phyloP scores from a whole-genome alignment of 2,113 vertebrate genomes.

The Marcusenius ussheri region DNA sequence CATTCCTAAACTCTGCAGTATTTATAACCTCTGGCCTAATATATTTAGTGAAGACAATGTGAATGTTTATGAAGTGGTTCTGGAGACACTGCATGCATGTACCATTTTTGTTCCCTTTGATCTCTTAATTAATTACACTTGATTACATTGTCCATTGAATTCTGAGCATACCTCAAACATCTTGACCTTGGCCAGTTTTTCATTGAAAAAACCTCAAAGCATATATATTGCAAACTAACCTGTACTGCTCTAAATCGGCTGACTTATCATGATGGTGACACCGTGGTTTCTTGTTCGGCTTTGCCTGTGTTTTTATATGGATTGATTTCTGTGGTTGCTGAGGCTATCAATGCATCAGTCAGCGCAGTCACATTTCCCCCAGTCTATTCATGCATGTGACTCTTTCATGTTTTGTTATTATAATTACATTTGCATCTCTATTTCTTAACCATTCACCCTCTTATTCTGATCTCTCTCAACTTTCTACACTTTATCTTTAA shows the following conservation, averaged over 20 bases:
- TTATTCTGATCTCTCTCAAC: slow-evolving; percentile 1
- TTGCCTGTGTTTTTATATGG: background rate
- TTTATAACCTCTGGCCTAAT: background rate
- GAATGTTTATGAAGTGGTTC: background rate
- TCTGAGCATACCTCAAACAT: background rate
- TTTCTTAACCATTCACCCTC: slow-evolving; percentile 7
- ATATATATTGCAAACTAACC: background rate
- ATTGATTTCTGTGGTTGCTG: background rate
- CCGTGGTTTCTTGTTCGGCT: too few relatives aligned
- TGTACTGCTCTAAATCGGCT: background rate
- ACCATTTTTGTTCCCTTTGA: background rate
- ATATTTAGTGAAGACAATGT: background rate
- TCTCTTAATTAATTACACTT: slow-evolving; percentile 3
- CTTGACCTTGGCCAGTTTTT: background rate
- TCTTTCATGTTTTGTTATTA: slow-evolving; percentile 10
- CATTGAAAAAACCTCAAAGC: background rate
- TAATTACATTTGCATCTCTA: slow-evolving; percentile 18
- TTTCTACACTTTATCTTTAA: slow-evolving; percentile 13
- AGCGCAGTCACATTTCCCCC: background rate
- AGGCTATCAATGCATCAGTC: background rate
- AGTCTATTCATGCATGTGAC: background rate
- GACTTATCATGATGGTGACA: background rate
- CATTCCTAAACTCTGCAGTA: background rate
- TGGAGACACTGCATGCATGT: background rate
- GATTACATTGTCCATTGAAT: background rate